Evolutionary conservation across 2,888 invertebrate species (phyloP), one percentile per base, ranked within the genome.

Genomic region (Argynnis bischoffii): DNA sequence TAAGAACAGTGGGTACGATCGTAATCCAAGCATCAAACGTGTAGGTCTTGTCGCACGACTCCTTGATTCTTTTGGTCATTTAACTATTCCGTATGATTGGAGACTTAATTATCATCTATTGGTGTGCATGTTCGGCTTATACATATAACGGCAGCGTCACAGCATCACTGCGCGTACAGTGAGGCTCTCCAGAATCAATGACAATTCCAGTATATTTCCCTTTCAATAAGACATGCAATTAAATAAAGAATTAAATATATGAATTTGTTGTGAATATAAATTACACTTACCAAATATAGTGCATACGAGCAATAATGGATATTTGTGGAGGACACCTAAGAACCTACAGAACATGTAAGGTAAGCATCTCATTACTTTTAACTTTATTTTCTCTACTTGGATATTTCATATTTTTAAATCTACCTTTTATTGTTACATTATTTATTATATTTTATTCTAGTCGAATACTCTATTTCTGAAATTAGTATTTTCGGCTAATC

Each of bases 51-150:
- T 64, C 48, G 59, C 64, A 47, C 59, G 55, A 68, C 55, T 55
- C 53, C 50, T 66, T 60, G 31, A 55, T 26, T 66, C 55, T 66
- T 66, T 60, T 60, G 48, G 55, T 64, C 55, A 64, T 59, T 41
- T 64, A 69, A 65, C 68, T 69, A 60, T 66, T 63, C 68, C 72
- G 69, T 73, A 74, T 78, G 73, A 72, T 73, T 74, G 71, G 69
- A 74, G 74, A 76, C 75, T 79, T 82, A 82, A 83, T 81, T 82
- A 80, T 74, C 72, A 74, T 77, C 80, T 78, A 82, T 82, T 82
- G 78, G 77, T 79, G 81, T 81, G 77, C 77, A 80, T 78, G 79
- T 78, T 76, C 77, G 77, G 77, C 78, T 41, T 41, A 41, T 41
- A 79, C 80, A 78, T 75, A 75, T 74, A 75, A 74, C 76, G 69